These are phyloP conservation scores for Carettochelys insculpta DNA, from an alignment of 2,113 vertebrate species.

Conservation along the genomic window DNA sequence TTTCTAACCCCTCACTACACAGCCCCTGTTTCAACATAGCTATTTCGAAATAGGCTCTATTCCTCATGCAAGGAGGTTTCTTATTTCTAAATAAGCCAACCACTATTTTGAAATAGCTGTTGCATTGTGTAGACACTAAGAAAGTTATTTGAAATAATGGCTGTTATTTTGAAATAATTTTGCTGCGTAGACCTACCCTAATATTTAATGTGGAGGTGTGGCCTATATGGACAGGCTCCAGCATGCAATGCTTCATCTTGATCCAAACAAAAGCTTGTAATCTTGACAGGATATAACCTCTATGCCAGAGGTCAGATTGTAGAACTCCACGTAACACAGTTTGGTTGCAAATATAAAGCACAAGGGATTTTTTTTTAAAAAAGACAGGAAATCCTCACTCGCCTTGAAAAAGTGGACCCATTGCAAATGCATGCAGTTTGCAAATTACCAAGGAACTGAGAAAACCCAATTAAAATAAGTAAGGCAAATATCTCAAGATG, in stretches of 20 bases:
- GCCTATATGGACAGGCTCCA: not conserved
- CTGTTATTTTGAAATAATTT: too few relatives aligned
- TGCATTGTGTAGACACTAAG: too few relatives aligned
- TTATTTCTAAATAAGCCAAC: too few relatives aligned
- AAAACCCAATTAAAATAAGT: not conserved
- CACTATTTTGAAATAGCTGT: too few relatives aligned
- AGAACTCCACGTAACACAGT: not conserved
- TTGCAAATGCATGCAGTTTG: not conserved
- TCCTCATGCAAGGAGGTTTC: too few relatives aligned
- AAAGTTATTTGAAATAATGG: too few relatives aligned
- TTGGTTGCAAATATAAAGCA: not conserved
- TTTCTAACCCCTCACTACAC: too few relatives aligned
- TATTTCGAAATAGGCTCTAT: too few relatives aligned
- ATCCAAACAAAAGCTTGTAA: not conserved
- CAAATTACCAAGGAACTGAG: not conserved
- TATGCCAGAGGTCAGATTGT: not conserved
- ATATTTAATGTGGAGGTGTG: not conserved
- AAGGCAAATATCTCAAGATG: not conserved
- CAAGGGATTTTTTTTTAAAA: not conserved
- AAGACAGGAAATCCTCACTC: not conserved
- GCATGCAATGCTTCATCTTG: not conserved
- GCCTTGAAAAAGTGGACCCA: not conserved
- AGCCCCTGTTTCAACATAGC: too few relatives aligned
- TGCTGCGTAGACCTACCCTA: too few relatives aligned
- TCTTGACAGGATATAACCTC: fast-evolving